These are phyloP conservation scores for Brachylomia viminalis DNA, from an alignment of 2,888 invertebrate genomes.

Conservation along the genomic window DNA sequence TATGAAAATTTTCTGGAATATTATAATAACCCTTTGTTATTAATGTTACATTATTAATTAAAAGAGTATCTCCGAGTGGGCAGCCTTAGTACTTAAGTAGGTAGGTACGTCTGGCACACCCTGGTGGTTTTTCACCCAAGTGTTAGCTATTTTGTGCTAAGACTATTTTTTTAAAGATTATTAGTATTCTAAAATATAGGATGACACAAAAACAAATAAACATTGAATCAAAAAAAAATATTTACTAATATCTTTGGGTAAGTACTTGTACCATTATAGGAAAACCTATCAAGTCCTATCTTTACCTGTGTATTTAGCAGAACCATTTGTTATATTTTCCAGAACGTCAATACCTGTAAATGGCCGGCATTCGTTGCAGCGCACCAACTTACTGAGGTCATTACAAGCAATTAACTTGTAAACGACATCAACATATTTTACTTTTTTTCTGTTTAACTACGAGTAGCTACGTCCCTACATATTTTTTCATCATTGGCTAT, in stretches of 20 bases:
- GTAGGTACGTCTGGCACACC: no score
- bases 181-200: not conserved
- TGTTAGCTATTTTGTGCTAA: not conserved
- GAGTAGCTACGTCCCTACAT: not conserved
- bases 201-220: not conserved
- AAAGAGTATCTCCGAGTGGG: not conserved
- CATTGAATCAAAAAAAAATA: not conserved
- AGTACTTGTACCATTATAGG: not conserved
- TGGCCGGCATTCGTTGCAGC: slow-evolving; percentile 41
- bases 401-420: slow-evolving; percentile 54
- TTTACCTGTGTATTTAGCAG: slow-evolving; percentile 16
- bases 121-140: not conserved
- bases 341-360: slow-evolving; percentile 27
- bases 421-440: slow-evolving; percentile 44
- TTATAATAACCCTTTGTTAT: not conserved
- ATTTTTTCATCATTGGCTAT: not conserved
- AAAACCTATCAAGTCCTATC: not conserved
- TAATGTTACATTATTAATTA: not conserved
- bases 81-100: not conserved
- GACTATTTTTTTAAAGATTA: not conserved
- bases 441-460: slow-evolving; percentile 29
- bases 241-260: not conserved
- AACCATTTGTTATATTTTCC: slow-evolving; percentile 38
- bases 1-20: not conserved
- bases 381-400: slow-evolving; percentile 30